Evolutionary conservation across 2,888 invertebrate genomes (phyloP).

Genomic region (Rhamphomyia laevipes): DNA sequence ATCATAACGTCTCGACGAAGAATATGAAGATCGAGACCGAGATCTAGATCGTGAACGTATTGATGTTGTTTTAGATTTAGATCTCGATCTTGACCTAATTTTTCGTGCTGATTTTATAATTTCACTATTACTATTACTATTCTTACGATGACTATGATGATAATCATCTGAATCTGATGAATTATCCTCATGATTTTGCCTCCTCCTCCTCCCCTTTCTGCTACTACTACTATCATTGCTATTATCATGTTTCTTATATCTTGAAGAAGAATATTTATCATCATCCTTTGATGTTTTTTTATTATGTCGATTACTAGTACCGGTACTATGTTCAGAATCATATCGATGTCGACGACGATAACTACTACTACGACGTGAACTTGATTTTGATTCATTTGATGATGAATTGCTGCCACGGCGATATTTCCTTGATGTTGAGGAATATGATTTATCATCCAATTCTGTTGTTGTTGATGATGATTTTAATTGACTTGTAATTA

Average conservation of each 20-base stretch:
- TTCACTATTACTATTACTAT: background rate
- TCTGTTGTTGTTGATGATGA: background rate
- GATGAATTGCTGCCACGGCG: too few relatives aligned
- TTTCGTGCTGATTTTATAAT: background rate
- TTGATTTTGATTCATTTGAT: too few relatives aligned
- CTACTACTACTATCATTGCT: background rate
- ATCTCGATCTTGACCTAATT: background rate
- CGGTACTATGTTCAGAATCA: background rate
- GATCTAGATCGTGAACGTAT: background rate
- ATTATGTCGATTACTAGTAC: background rate
- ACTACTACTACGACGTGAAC: too few relatives aligned
- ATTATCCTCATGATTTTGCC: background rate
- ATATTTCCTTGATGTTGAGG: background rate
- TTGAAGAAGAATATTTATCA: background rate
- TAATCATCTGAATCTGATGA: slow-evolving; percentile 9
- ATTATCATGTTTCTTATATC: background rate
- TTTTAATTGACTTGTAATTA: background rate
- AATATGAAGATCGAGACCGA: background rate
- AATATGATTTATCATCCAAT: background rate
- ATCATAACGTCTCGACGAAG: background rate
- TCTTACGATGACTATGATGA: background rate
- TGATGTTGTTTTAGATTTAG: background rate
- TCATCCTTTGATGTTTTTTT: background rate
- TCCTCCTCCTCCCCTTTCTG: background rate
- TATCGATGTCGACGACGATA: background rate